Base-by-base conservation (phyloP, 2,888 invertebrate species). In the Rotaria socialis region DNA sequence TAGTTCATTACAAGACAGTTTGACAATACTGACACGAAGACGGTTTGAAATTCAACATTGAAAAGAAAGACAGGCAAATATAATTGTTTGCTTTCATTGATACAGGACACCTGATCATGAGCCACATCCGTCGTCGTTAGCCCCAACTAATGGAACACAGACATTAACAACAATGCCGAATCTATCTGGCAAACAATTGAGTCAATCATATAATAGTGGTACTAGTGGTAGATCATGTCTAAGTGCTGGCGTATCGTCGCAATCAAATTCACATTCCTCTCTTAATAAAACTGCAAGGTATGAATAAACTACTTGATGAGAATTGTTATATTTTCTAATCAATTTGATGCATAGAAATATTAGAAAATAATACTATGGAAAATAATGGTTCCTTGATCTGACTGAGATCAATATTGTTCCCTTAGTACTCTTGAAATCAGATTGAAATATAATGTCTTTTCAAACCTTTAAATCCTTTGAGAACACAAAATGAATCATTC, bases 261-360 rank as follows among this genome's bases (percentile, higher is more conserved):
- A 16, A 80, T 80, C 80, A 19, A 80, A 47, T 24, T 47, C 47
- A 24, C 5, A 11, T 35, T 67, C 67, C 5, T 67, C 67, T 2
- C 35, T 80, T 11, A 80, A 80, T n/a, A 47, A 80, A 80, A 43
- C 47, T 10, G 47, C 80, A 80, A 80, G 80, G 47, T 80, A 24
- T 80, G 47, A 67, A 52, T 4, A 52, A 52, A 16, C 16, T 52
- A 52, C 16, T 52, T 16, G 16, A 52, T 16, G 14, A 16, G 16
- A 16, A 52, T 52, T 52, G 14, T 14, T 14, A 14, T 52, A 52
- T 52, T 52, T 16, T 50, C 14, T 50, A 14, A 52, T 52, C 4
- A 14, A 52, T 52, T 16, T 1, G 3, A 52, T 16, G 16, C 52
- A 52, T 52, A 52, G 52, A 52, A 52, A 11, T 50, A 52, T 52